Evolutionary conservation across 2,888 invertebrate species (phyloP).

Genomic region (Blastobasis adustella): DNA sequence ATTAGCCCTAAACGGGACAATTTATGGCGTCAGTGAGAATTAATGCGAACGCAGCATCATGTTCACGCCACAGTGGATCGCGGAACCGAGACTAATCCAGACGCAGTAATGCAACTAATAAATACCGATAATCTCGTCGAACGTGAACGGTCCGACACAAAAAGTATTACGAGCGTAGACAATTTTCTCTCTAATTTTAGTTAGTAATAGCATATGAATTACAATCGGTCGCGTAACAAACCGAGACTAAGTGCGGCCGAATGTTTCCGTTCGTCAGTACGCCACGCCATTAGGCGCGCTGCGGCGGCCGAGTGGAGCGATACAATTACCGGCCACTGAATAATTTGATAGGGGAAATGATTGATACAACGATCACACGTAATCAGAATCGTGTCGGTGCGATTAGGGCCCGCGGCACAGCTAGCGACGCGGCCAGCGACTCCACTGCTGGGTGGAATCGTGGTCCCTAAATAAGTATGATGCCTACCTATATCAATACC

Average conservation of each 20-base stretch:
- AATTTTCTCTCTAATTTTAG: slow-evolving; percentile 52
- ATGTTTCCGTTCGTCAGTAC: slow-evolving; percentile 48
- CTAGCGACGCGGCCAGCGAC: slow-evolving; percentile 42
- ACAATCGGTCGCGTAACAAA: slow-evolving; percentile 64
- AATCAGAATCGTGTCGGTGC: slow-evolving; percentile 68
- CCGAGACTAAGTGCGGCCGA: slow-evolving; percentile 67
- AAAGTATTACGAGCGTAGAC: slow-evolving; percentile 27
- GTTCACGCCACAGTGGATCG: slow-evolving; percentile 1
- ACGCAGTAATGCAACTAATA: not conserved
- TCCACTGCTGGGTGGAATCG: slow-evolving; percentile 35
- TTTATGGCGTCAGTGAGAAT: slow-evolving; percentile 23
- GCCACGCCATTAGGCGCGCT: slow-evolving; percentile 7
- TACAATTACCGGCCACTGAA: slow-evolving; percentile 70
- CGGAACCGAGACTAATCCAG: slow-evolving; percentile 1
- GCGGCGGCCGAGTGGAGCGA: slow-evolving; percentile 47
- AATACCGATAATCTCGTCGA: not conserved
- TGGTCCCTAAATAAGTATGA: too few relatives aligned
- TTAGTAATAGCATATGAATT: slow-evolving; percentile 62
- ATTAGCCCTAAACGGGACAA: slow-evolving; percentile 38
- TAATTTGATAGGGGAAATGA: slow-evolving; percentile 73
- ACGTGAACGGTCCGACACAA: not conserved
- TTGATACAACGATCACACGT: slow-evolving; percentile 72
- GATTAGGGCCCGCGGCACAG: slow-evolving; percentile 51
- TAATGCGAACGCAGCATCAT: slow-evolving; percentile 6
- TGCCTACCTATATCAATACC: too few relatives aligned